Percentiles rank a stretch among this genome's conserved stretches.
phyloP scores from a whole-genome alignment of 2,888 invertebrate genomes.

The Callyntrura sp. region DNA sequence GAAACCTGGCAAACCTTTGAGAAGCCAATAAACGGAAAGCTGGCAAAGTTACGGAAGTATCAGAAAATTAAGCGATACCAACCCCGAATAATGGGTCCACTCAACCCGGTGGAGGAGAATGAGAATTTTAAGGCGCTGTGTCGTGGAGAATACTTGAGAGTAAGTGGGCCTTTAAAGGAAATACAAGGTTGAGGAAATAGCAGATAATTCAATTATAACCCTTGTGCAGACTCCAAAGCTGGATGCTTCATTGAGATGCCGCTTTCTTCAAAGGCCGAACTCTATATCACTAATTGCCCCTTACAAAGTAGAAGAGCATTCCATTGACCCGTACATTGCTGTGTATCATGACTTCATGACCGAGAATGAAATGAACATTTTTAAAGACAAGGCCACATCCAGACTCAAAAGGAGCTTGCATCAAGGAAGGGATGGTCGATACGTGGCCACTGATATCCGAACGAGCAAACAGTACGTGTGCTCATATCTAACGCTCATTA shows the following conservation, averaged over 20 bases:
- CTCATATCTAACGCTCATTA: not conserved
- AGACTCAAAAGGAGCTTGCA: conserved; percentile 83
- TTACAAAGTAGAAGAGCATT: conserved; percentile 84
- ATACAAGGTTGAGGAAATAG: not conserved
- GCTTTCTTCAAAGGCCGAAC: conserved; percentile 76
- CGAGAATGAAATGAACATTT: conserved; percentile 82
- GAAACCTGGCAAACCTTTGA: conserved; percentile 84
- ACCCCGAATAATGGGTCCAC: conserved; percentile 80
- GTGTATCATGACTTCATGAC: conserved; percentile 84
- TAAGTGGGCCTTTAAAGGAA: conserved; percentile 80
- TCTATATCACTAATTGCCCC: conserved; percentile 83
- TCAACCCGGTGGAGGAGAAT: conserved; percentile 83
- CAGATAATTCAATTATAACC: not conserved
- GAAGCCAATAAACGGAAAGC: conserved; percentile 82
- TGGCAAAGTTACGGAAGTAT: conserved; percentile 81
- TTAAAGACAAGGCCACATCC: conserved; percentile 83
- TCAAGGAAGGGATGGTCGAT: conserved; percentile 83
- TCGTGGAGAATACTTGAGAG: conserved; percentile 84
- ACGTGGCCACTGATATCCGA: conserved; percentile 84
- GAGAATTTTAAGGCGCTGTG: conserved; percentile 84
- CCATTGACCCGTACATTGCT: conserved; percentile 83
- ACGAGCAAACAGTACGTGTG: conserved; percentile 84
- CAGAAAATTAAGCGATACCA: conserved; percentile 77
- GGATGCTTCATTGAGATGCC: conserved; percentile 83
- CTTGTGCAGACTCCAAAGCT: conserved; percentile 80